These are phyloP conservation scores for Bombus ignitus DNA, from an alignment of 1,140 invertebrate genomes.

Conservation along the genomic window DNA sequence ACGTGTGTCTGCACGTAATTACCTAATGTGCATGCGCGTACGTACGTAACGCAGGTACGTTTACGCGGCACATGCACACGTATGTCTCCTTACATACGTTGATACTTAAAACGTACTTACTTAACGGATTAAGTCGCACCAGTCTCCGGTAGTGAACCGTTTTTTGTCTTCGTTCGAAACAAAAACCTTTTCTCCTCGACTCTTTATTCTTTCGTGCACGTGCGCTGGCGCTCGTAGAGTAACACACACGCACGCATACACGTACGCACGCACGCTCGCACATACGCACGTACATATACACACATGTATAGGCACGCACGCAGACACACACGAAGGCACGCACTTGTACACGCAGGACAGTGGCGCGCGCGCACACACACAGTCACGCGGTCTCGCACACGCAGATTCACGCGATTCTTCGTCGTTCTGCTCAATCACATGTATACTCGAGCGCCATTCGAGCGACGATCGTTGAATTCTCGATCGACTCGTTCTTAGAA, in stretches of 20 bases:
- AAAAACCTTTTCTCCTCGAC: slow-evolving; percentile 39
- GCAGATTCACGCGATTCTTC: slow-evolving; percentile 36
- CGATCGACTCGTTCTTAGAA: slow-evolving; percentile 50
- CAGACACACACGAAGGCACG: neutral
- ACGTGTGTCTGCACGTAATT: slow-evolving; percentile 57
- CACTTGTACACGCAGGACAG: slow-evolving; percentile 20
- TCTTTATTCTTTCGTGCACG: slow-evolving; percentile 2
- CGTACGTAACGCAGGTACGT: neutral
- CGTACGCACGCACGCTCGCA: neutral
- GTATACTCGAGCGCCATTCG: slow-evolving; percentile 41
- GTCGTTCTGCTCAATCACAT: slow-evolving; percentile 33
- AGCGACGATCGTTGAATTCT: slow-evolving; percentile 49
- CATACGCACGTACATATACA: neutral
- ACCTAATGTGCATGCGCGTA: slow-evolving; percentile 46
- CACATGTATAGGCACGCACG: slow-evolving; percentile 19
- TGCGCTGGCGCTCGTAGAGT: neutral
- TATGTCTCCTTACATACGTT: slow-evolving; percentile 46
- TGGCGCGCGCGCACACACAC: neutral
- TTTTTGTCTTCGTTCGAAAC: slow-evolving; percentile 58
- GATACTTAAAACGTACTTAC: slow-evolving; percentile 56
- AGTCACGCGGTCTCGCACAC: neutral
- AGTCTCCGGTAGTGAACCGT: slow-evolving; percentile 63
- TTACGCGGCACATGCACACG: slow-evolving; percentile 12
- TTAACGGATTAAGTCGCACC: slow-evolving; percentile 62
- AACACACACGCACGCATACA: neutral